Percentiles rank a stretch among this genome's conserved stretches.
These are phyloP conservation scores for Lamprotornis superbus DNA, from an alignment of 2,113 vertebrate genomes.

Conservation along the genomic window DNA sequence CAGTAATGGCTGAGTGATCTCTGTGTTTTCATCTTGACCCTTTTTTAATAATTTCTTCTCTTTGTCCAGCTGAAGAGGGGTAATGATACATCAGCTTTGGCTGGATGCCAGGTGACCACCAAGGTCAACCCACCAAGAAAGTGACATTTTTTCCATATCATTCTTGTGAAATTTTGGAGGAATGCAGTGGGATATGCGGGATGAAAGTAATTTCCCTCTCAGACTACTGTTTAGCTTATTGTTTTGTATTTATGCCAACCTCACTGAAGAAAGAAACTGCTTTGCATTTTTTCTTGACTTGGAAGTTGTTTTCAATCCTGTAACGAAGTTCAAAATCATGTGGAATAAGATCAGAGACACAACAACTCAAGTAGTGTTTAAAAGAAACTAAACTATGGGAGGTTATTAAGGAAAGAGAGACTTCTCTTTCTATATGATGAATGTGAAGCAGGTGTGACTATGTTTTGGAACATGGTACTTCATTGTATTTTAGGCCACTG, in stretches of 20 bases:
- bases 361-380: not conserved
- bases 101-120: not conserved
- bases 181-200: not conserved
- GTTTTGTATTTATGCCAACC: not conserved
- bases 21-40: not conserved
- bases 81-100: not conserved
- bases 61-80: not conserved
- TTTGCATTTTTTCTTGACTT: not conserved
- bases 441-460: not conserved
- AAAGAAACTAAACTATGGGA: not conserved
- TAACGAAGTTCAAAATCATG: not conserved
- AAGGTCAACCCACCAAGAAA: not conserved
- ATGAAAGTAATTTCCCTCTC: not conserved
- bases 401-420: not conserved
- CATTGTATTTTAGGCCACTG: conserved; percentile 19
- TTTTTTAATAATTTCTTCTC: not conserved
- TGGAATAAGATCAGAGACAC: not conserved
- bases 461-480: not conserved
- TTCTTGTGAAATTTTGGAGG: not conserved
- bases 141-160: not conserved
- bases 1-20: not conserved
- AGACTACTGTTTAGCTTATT: not conserved
- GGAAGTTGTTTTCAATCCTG: not conserved
- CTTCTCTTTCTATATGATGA: not conserved
- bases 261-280: not conserved